Base-by-base conservation (phyloP, 2,888 invertebrate species). In the Margaritifera margaritifera region DNA sequence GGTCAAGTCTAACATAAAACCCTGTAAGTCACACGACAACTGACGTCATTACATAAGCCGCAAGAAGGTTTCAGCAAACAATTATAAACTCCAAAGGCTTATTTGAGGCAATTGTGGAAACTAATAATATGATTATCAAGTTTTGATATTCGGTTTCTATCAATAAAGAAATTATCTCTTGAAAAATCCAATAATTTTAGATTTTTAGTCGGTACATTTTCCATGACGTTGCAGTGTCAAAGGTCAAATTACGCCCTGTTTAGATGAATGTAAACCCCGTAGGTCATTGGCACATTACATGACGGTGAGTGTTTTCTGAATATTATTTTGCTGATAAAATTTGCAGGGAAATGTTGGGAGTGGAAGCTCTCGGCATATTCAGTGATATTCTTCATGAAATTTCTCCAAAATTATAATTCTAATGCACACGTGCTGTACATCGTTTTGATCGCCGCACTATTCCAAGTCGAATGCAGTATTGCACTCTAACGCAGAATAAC, bases 241-340 rank as follows among this genome's bases (percentile, higher is more conserved):
- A 88, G 88, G 86, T 88, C 81, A 87, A 83, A 80, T 80, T 76
- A 68, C 80, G 80, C 87, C 88, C 73, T 89, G 87, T 67, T 78
- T 71, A 77, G 75, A 76, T 79, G 83, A 82, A 81, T 87, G 88
- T 81, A 85, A 86, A 84, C 89, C 89, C 89, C 89, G 85, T 84
- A 82, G 83, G 81, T 81, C 86, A 86, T 85, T 88, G 87, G 89
- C 87, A 88, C 87, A 87, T 88, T 88, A 88, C 90, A 90, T 90
- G 90, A 90, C 90, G 90, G 91, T 91, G 90, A 91, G 91, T 91
- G 90, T 90, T 90, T 90, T 90, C 89, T 86, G 89, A 90, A 90
- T 90, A 90, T 90, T 90, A 90, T 90, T 91, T 90, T 88, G 89
- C 89, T 90, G 90, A 90, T 90, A 90, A 90, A 90, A 90, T 89